Percentiles rank a stretch among this genome's conserved stretches.
phyloP scores from a whole-genome alignment of 1,140 invertebrate genomes.

The Gryon sp. region DNA sequence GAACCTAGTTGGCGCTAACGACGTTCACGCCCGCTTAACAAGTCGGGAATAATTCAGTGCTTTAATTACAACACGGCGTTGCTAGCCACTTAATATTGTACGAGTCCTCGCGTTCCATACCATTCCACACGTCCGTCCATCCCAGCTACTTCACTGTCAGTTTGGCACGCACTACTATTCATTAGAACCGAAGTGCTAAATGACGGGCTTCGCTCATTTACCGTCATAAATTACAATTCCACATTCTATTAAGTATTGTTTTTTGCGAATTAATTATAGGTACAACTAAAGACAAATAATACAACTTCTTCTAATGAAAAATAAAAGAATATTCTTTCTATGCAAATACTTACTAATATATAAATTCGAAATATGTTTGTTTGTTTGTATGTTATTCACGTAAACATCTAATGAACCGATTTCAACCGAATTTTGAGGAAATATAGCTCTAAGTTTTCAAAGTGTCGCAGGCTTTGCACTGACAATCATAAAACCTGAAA shows the following conservation, averaged over 20 bases:
- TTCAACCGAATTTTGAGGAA: too few species aligned
- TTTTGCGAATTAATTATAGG: too few species aligned
- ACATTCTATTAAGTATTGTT: background rate
- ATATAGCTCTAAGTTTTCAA: too few species aligned
- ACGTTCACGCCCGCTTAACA: conserved; percentile 72
- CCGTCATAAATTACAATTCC: background rate
- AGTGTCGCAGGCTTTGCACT: too few species aligned
- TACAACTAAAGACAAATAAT: too few species aligned
- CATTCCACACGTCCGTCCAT: conserved; percentile 42
- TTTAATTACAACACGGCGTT: conserved; percentile 71
- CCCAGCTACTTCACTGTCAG: conserved; percentile 64
- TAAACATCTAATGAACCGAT: too few species aligned
- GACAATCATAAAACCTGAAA: too few species aligned
- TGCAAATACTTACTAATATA: too few species aligned
- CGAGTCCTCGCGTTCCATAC: conserved; percentile 29
- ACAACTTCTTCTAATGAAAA: too few species aligned
- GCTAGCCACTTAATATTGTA: conserved; percentile 73
- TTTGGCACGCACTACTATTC: conserved; percentile 64
- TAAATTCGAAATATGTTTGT: too few species aligned
- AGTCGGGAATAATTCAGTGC: conserved; percentile 74
- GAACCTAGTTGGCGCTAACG: conserved; percentile 68
- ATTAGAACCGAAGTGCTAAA: conserved; percentile 55
- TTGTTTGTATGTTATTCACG: too few species aligned
- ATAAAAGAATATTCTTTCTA: too few species aligned
- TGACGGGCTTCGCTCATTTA: conserved; percentile 25